Conservation (phyloP, 2,113 vertebrate genomes). For the Pseudorhombus dupliciocellatus region DNA sequence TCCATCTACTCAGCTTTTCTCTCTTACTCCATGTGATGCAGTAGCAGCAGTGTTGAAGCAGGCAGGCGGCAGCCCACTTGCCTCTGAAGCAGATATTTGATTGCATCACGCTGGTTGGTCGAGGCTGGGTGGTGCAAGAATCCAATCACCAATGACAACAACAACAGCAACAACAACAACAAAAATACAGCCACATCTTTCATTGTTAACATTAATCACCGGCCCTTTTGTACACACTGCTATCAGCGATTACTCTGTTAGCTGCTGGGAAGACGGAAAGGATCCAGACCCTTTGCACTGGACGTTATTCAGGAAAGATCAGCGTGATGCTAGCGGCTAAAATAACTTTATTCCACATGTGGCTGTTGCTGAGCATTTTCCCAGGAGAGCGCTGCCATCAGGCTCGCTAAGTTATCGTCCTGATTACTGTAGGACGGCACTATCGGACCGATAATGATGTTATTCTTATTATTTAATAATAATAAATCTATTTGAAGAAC, state of each 20-base stretch:
- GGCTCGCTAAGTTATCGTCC: too few species aligned
- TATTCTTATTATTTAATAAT: too few species aligned
- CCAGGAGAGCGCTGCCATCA: neutral
- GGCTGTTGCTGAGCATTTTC: slow-evolving; percentile 43
- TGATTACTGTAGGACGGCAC: too few species aligned
- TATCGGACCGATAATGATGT: too few species aligned
- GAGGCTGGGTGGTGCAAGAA: slow-evolving; percentile 16
- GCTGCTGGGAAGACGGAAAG: slow-evolving; percentile 62
- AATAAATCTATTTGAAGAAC: too few species aligned
- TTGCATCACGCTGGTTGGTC: slow-evolving; percentile 15
- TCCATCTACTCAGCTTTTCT: slow-evolving; percentile 38
- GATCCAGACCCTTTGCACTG: slow-evolving; percentile 54
- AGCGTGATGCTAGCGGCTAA: slow-evolving; percentile 16
- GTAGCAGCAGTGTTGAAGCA: slow-evolving; percentile 15
- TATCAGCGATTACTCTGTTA: slow-evolving; percentile 73
- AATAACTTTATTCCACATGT: slow-evolving; percentile 8
- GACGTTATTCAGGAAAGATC: slow-evolving; percentile 25
- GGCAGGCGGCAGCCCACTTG: slow-evolving; percentile 1
- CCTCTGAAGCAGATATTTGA: slow-evolving; percentile 50
- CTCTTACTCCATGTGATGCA: slow-evolving; percentile 13
- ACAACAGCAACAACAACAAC: slow-evolving; percentile 23
- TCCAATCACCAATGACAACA: slow-evolving; percentile 24
- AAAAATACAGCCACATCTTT: slow-evolving; percentile 25
- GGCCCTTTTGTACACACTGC: slow-evolving; percentile 70
- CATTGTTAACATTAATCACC: slow-evolving; percentile 73